phyloP scores from a whole-genome alignment of 1,140 invertebrate species.

The Heterodera schachtii region DNA sequence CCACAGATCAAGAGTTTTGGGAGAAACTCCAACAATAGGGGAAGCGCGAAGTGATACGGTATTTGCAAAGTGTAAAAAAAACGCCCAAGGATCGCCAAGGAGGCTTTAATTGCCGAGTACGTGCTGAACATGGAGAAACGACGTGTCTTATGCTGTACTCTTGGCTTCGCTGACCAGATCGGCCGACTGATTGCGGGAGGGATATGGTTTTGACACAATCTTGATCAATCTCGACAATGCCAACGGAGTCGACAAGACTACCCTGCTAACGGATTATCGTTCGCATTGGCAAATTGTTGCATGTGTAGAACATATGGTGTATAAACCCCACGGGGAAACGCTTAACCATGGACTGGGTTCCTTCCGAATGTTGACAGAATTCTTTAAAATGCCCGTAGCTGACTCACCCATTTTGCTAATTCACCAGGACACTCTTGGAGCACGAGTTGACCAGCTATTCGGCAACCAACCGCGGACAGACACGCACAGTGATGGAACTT shows the following conservation, averaged over 20 bases:
- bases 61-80: background rate
- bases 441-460: background rate
- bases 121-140: background rate
- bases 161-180: conserved; percentile 10
- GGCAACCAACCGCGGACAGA: background rate
- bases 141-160: background rate
- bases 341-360: background rate
- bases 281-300: background rate
- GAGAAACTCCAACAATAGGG: background rate
- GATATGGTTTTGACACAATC: background rate
- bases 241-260: background rate
- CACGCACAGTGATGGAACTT: conserved; percentile 2
- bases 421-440: background rate
- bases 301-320: background rate
- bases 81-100: background rate
- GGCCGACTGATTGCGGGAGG: background rate
- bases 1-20: background rate
- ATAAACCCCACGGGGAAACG: background rate
- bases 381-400: background rate
- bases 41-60: background rate
- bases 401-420: conserved; percentile 9
- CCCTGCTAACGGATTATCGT: background rate
- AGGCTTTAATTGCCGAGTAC: background rate
- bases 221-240: background rate
- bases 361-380: background rate